phyloP scores from a whole-genome alignment of 2,113 vertebrate genomes.

The Chloropsis hardwickii region DNA sequence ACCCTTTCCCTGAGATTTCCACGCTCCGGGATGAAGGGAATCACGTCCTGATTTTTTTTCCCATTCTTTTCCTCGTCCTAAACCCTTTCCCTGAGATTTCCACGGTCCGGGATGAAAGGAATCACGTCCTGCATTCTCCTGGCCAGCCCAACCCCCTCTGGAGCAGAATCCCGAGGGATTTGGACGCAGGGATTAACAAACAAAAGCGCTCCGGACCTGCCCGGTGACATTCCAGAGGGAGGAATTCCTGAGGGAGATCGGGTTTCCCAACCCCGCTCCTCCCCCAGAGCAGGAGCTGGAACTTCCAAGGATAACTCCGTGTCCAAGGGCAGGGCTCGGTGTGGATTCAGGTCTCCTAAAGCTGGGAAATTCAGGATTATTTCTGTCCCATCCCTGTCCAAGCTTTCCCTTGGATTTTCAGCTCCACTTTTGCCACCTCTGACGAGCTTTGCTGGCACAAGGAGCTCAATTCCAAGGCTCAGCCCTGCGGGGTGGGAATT shows the following conservation, averaged over 20 bases:
- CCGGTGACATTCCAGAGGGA: background rate
- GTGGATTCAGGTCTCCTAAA: background rate
- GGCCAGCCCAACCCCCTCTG: background rate
- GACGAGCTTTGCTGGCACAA: accelerated
- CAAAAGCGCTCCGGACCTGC: background rate
- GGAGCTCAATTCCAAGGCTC: background rate
- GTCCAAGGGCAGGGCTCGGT: background rate
- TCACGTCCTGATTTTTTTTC: accelerated
- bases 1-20: background rate
- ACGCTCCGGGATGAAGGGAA: background rate
- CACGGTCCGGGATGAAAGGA: background rate
- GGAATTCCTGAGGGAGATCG: background rate
- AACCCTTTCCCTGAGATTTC: background rate
- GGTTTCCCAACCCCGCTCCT: background rate
- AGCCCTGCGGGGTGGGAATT: accelerated
- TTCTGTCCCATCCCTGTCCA: background rate
- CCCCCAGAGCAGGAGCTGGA: background rate
- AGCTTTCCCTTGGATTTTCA: background rate
- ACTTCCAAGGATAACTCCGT: background rate
- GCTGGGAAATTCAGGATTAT: background rate
- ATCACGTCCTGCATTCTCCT: accelerated
- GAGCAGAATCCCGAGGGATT: background rate
- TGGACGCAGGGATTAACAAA: background rate
- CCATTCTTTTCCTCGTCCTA: background rate
- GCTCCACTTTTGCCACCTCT: background rate